Conservation (phyloP, 2,797 vertebrate genomes). For the Hylomyscus alleni region DNA sequence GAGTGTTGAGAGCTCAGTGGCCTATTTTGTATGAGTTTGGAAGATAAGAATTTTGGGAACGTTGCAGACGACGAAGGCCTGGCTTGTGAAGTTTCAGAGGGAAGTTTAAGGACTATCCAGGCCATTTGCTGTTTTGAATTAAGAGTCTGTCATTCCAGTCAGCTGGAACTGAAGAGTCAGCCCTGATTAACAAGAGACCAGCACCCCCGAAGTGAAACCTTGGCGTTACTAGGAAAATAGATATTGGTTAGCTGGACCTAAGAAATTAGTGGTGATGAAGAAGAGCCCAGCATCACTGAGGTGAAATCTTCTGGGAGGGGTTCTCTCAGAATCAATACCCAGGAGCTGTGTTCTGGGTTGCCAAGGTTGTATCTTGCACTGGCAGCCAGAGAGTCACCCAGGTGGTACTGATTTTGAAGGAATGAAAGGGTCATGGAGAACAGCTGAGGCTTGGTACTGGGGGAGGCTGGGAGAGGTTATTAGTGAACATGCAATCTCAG, state of each 20-base stretch:
- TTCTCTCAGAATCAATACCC: neutral
- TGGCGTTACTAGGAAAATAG: neutral
- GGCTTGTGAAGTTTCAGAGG: neutral
- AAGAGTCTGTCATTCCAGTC: neutral
- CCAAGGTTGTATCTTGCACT: neutral
- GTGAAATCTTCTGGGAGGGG: neutral
- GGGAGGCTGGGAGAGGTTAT: neutral
- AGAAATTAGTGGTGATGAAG: neutral
- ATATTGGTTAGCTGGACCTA: neutral
- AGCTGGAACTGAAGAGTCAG: neutral
- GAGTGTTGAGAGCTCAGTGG: neutral
- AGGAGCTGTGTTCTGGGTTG: too few relatives aligned
- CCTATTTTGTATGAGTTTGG: neutral
- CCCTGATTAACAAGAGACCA: neutral
- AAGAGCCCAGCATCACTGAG: neutral
- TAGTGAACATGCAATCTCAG: too few relatives aligned
- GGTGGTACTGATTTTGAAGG: neutral
- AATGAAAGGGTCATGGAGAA: neutral
- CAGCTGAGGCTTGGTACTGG: neutral
- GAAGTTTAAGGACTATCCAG: neutral
- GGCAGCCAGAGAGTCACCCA: neutral
- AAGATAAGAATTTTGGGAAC: neutral
- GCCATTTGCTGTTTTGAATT: neutral
- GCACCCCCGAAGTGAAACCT: neutral
- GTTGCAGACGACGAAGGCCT: neutral